A percentile compares a stretch with the other conserved stretches of the same genome.
Conservation (phyloP, 1,140 invertebrate species). For the Listronotus bonariensis region DNA sequence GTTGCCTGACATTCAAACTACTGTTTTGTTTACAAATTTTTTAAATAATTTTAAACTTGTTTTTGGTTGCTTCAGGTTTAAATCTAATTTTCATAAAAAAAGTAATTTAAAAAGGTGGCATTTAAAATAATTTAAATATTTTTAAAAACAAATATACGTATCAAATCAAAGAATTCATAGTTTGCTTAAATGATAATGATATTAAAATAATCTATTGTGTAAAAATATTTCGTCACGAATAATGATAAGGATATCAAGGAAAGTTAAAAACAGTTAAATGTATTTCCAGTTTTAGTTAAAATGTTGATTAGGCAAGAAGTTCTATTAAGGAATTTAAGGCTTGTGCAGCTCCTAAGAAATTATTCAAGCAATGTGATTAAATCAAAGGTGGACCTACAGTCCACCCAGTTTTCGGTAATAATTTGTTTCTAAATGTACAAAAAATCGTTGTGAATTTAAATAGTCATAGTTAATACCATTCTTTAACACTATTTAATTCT, state of each 20-base stretch:
- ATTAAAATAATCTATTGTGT: slow-evolving; percentile 9
- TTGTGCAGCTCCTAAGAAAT: slow-evolving; percentile 48
- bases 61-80: neutral
- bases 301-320: slow-evolving; percentile 43
- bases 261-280: neutral
- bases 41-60: neutral
- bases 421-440: neutral
- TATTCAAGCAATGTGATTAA: slow-evolving; percentile 54
- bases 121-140: too few relatives aligned
- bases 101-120: too few relatives aligned
- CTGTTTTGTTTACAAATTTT: neutral
- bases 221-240: slow-evolving; percentile 16
- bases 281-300: slow-evolving; percentile 1
- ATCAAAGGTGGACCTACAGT: slow-evolving; percentile 56
- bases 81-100: neutral
- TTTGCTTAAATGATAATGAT: neutral
- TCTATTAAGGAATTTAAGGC: slow-evolving; percentile 28
- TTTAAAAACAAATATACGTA: too few relatives aligned
- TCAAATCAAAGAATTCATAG: too few relatives aligned
- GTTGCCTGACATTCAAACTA: neutral
- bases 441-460: neutral
- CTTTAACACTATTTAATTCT: too few relatives aligned
- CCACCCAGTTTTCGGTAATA: slow-evolving; percentile 55
- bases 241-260: slow-evolving; percentile 6
- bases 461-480: too few relatives aligned